phyloP scores from a whole-genome alignment of 2,888 invertebrate species.

The Junonia oenone region DNA sequence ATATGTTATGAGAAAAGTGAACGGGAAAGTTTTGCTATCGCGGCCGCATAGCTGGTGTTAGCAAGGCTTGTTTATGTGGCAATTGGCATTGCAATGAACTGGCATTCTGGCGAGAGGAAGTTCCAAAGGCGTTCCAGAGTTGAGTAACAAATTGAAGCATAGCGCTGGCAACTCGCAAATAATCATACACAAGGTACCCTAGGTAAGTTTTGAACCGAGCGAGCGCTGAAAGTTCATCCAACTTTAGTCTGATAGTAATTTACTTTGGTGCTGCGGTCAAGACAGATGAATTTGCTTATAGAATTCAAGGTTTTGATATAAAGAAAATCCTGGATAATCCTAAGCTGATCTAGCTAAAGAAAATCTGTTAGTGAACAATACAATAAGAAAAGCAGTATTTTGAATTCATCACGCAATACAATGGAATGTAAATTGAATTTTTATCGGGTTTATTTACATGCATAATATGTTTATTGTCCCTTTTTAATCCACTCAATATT shows the following conservation, averaged over 20 bases:
- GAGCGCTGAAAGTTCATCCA: slow-evolving; percentile 47
- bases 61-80: slow-evolving; percentile 67
- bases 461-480: not conserved
- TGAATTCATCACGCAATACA: not conserved
- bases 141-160: slow-evolving; percentile 65
- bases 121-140: slow-evolving; percentile 58
- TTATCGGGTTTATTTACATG: not conserved
- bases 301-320: slow-evolving; percentile 1
- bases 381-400: too few relatives aligned
- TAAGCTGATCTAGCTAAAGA: too few relatives aligned
- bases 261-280: slow-evolving; percentile 53
- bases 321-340: too few relatives aligned
- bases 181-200: slow-evolving; percentile 61
- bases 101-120: slow-evolving; percentile 48
- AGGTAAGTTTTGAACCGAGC: slow-evolving; percentile 44
- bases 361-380: too few relatives aligned
- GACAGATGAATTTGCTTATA: slow-evolving; percentile 36
- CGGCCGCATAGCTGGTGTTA: slow-evolving; percentile 49
- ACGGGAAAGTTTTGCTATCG: slow-evolving; percentile 59
- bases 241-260: slow-evolving; percentile 54
- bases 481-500: slow-evolving; percentile 3
- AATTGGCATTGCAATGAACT: slow-evolving; percentile 67
- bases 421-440: not conserved
- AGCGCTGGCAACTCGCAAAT: slow-evolving; percentile 59
- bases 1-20: slow-evolving; percentile 54